A percentile compares a stretch with the other conserved stretches of the same genome.
Conservation (phyloP, 2,888 invertebrate species). For the Agonopterix arenella region DNA sequence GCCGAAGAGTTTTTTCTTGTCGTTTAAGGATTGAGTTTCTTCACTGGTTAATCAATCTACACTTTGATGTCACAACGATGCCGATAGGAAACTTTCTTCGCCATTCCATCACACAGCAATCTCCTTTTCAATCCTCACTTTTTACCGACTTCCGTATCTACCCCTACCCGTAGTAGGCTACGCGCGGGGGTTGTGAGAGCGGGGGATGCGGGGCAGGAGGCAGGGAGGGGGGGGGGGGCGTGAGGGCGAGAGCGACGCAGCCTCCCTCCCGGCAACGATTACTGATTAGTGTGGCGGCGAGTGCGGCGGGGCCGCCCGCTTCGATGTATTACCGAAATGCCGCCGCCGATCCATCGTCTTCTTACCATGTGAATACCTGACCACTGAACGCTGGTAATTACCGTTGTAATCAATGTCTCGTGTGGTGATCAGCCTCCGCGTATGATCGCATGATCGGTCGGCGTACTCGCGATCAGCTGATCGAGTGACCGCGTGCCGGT, state of each 20-base stretch:
- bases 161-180: constrained; percentile 45
- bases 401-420: neutral
- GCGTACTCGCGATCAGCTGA: constrained; percentile 50
- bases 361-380: constrained; percentile 22
- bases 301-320: constrained; percentile 63
- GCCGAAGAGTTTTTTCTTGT: too few relatives aligned
- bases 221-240: constrained; percentile 26
- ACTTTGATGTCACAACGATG: too few relatives aligned
- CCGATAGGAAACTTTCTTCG: too few relatives aligned
- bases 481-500: constrained; percentile 40
- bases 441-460: neutral
- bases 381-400: constrained; percentile 1
- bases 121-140: neutral
- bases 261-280: constrained; percentile 73
- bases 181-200: constrained; percentile 35
- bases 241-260: constrained; percentile 63
- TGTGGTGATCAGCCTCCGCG: neutral
- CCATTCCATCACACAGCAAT: too few relatives aligned
- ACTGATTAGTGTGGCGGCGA: constrained; percentile 76
- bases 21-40: too few relatives aligned
- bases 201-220: constrained; percentile 1
- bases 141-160: constrained; percentile 24
- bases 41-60: too few relatives aligned
- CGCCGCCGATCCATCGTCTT: constrained; percentile 38
- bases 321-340: constrained; percentile 40